These are phyloP conservation scores for Mamestra configurata DNA, from an alignment of 1,140 invertebrate genomes.

Conservation along the genomic window DNA sequence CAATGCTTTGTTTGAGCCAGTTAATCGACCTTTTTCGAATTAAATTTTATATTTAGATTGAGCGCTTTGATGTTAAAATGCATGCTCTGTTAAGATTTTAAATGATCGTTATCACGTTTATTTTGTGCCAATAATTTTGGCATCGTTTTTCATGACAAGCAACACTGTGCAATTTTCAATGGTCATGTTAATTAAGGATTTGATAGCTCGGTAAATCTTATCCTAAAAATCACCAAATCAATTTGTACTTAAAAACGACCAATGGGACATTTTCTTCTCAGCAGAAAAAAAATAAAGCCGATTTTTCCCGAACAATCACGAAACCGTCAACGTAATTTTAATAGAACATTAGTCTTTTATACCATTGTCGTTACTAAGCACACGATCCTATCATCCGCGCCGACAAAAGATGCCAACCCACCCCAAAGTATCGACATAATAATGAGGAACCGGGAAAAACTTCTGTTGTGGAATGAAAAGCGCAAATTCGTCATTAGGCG, in stretches of 20 bases:
- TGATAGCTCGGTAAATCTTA: too few species aligned
- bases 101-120: not conserved
- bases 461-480: conserved; percentile 88
- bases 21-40: conserved; percentile 43
- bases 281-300: conserved; percentile 26
- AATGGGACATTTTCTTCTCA: not conserved
- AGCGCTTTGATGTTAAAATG: conserved; percentile 19
- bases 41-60: conserved; percentile 28
- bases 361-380: conserved; percentile 63
- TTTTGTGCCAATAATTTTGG: not conserved
- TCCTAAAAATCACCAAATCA: not conserved
- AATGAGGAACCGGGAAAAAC: conserved; percentile 87
- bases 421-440: conserved; percentile 84
- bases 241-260: conserved; percentile 4
- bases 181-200: too few species aligned
- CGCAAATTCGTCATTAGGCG: conserved; percentile 88
- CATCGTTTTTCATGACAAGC: not conserved
- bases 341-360: conserved; percentile 59
- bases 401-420: conserved; percentile 76
- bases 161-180: too few species aligned
- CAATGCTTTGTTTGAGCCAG: conserved; percentile 24
- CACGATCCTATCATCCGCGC: conserved; percentile 77
- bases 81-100: not conserved
- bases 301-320: conserved; percentile 35
- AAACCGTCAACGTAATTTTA: conserved; percentile 51